Percentiles rank a stretch among this genome's conserved stretches.
Conservation (phyloP, 2,113 vertebrate species). For the Verasper variegatus region DNA sequence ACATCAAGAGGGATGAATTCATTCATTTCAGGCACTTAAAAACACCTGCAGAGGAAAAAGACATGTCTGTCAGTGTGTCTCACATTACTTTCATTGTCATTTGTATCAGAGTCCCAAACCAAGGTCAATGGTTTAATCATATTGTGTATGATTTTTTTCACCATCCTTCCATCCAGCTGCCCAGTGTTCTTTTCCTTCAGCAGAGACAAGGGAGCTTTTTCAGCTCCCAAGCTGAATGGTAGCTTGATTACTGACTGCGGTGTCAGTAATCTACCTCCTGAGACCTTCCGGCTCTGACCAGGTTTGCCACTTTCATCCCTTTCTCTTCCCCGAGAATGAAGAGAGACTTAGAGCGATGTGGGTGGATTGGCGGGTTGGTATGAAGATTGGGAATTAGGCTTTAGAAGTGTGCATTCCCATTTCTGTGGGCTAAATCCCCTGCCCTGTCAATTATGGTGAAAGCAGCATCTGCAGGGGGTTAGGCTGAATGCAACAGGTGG, state of each 20-base stretch:
- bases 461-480: conserved; percentile 9
- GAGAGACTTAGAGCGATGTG: neutral
- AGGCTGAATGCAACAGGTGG: conserved; percentile 34
- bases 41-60: neutral
- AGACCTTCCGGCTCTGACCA: conserved; percentile 5
- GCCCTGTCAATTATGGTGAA: conserved; percentile 15
- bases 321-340: conserved; percentile 8
- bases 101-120: neutral
- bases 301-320: conserved; percentile 23
- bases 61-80: neutral
- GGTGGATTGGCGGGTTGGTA: neutral
- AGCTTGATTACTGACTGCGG: conserved; percentile 38
- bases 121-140: neutral
- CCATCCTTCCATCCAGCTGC: neutral
- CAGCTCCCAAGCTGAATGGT: conserved; percentile 35
- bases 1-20: too few relatives aligned
- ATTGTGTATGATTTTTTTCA: neutral
- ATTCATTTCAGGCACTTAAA: neutral
- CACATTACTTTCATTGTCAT: neutral
- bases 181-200: neutral
- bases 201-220: neutral
- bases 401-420: conserved; percentile 10
- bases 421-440: conserved; percentile 15
- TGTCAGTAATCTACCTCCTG: conserved; percentile 29
- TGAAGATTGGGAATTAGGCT: conserved; percentile 4